Conservation (phyloP, 2,113 vertebrate genomes). For the Amazona vittata region DNA sequence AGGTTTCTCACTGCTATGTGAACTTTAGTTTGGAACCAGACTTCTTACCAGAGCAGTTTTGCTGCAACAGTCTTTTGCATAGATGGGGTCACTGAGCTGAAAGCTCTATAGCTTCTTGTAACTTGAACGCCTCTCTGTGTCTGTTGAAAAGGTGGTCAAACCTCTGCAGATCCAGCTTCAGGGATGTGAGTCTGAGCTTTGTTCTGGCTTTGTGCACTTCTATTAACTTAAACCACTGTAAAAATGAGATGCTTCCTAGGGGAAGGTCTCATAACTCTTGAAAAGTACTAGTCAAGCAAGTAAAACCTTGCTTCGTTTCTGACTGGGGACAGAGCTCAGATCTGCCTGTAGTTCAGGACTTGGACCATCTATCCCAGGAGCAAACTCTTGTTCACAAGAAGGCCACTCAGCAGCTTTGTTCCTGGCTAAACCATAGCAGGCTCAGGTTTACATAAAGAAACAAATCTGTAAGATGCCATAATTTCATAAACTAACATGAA, state of each 20-base stretch:
- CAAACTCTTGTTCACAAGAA: background rate
- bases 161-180: background rate
- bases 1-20: background rate
- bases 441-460: background rate
- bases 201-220: background rate
- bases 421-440: background rate
- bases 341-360: background rate
- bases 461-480: background rate
- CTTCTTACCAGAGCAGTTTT: background rate
- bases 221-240: background rate
- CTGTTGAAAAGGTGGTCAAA: background rate
- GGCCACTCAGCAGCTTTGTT: background rate
- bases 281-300: background rate
- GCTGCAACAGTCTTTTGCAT: background rate
- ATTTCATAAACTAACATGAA: background rate
- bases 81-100: background rate
- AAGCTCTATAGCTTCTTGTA: background rate
- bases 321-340: background rate
- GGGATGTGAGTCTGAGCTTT: background rate
- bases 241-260: background rate
- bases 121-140: accelerated
- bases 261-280: background rate
- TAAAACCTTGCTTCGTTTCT: background rate
- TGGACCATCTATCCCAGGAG: background rate
- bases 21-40: background rate